phyloP scores from a whole-genome alignment of 2,888 invertebrate species.

The Leptopterna dolabrata region DNA sequence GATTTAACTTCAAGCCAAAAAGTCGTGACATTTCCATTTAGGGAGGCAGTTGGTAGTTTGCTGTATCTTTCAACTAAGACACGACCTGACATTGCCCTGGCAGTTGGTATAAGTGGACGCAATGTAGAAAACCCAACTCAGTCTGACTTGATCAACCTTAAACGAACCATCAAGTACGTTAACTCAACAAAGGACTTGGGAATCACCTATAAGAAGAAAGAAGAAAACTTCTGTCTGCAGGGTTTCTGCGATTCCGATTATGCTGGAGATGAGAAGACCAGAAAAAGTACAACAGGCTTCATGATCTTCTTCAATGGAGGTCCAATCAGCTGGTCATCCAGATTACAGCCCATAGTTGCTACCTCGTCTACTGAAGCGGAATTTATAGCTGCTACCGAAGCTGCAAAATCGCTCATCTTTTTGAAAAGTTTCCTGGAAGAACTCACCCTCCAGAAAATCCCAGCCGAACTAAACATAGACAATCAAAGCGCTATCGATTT shows the following conservation, averaged over 20 bases:
- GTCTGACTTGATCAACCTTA: conserved; percentile 57
- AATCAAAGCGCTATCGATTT: conserved; percentile 39
- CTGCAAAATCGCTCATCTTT: conserved; percentile 59
- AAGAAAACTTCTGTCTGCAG: not conserved
- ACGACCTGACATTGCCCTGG: conserved; percentile 55
- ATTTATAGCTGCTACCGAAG: too few relatives aligned
- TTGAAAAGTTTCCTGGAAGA: conserved; percentile 59
- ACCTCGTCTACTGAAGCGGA: too few relatives aligned
- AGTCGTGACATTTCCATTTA: conserved; percentile 53
- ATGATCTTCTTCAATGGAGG: conserved; percentile 55
- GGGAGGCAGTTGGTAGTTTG: conserved; percentile 59
- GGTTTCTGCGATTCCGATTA: conserved; percentile 57
- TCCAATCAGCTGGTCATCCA: conserved; percentile 61
- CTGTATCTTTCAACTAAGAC: conserved; percentile 57
- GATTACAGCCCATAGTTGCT: not conserved
- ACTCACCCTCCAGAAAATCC: conserved; percentile 34
- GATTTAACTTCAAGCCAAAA: not conserved
- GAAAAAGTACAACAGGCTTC: conserved; percentile 36
- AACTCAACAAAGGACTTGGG: conserved; percentile 49
- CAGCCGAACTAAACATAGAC: conserved; percentile 17
- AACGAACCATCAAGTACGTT: conserved; percentile 54
- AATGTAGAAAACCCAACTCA: conserved; percentile 57
- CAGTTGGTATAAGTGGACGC: conserved; percentile 57
- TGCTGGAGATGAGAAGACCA: conserved; percentile 49
- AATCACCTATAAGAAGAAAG: conserved; percentile 31